These are phyloP conservation scores for Pseudanteris insignis DNA, from an alignment of 2,888 invertebrate genomes.

Conservation along the genomic window DNA sequence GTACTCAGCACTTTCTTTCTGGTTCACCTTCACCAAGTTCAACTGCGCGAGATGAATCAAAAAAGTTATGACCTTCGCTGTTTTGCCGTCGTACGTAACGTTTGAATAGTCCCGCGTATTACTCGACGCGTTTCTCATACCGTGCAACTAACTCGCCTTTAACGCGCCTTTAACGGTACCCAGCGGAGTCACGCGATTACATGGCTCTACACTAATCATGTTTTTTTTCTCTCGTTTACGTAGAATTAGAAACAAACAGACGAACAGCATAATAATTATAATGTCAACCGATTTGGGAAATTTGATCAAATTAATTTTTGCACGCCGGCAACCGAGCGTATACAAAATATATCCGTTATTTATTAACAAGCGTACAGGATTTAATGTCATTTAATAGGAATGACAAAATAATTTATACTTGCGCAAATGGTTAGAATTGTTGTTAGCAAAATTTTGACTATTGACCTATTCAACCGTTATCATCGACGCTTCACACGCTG, in stretches of 20 bases:
- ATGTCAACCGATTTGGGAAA: conserved; percentile 13
- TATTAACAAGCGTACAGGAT: too few species aligned
- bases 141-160: not conserved
- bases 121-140: too few species aligned
- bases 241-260: conserved; percentile 8
- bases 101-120: too few species aligned
- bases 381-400: too few species aligned
- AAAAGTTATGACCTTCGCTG: conserved; percentile 27
- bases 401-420: too few species aligned
- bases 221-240: conserved; percentile 9
- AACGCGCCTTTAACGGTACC: conserved; percentile 16
- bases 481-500: too few species aligned
- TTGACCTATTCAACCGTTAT: too few species aligned
- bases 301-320: conserved; percentile 16
- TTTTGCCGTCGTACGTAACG: conserved; percentile 1
- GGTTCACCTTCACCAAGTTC: conserved; percentile 35
- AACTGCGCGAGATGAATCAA: conserved; percentile 15
- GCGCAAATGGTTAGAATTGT: too few species aligned
- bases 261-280: conserved; percentile 11
- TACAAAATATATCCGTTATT: too few species aligned
- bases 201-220: conserved; percentile 1
- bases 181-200: conserved; percentile 15
- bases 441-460: too few species aligned
- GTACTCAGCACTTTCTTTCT: conserved; percentile 36
- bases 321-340: too few species aligned